phyloP scores from a whole-genome alignment of 2,113 vertebrate species.

The Gracilinanus agilis region DNA sequence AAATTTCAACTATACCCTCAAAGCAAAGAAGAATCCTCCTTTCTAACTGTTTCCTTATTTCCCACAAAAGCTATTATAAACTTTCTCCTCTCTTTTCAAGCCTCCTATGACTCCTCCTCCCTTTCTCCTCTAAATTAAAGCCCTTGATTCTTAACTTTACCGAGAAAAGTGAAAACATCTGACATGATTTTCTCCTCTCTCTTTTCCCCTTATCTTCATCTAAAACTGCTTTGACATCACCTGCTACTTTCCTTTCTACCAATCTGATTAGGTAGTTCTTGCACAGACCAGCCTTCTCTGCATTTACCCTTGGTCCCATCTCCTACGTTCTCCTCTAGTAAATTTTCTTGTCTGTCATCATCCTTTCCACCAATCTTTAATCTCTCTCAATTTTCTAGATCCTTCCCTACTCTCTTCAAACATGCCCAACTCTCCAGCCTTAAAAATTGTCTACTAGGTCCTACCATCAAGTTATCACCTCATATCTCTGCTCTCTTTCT shows the following conservation, averaged over 20 bases:
- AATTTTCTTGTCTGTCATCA: neutral
- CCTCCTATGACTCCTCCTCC: neutral
- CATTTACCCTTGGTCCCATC: neutral
- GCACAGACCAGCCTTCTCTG: neutral
- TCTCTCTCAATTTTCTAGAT: neutral
- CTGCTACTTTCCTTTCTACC: neutral
- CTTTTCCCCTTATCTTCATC: neutral
- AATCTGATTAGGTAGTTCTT: neutral
- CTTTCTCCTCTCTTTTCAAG: neutral
- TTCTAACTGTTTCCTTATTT: neutral
- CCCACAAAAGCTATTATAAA: neutral
- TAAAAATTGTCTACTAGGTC: neutral
- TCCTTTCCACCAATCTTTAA: neutral
- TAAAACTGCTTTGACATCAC: neutral
- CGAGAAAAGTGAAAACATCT: neutral
- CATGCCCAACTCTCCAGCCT: neutral
- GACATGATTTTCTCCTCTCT: neutral
- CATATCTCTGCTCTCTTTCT: neutral
- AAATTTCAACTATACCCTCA: neutral
- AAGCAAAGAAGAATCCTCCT: neutral
- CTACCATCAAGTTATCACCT: neutral
- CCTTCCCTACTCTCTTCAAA: neutral
- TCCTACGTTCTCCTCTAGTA: neutral
- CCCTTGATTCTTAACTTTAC: neutral
- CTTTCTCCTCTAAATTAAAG: neutral